phyloP scores from a whole-genome alignment of 1,140 invertebrate species.

The Microplitis demolitor region DNA sequence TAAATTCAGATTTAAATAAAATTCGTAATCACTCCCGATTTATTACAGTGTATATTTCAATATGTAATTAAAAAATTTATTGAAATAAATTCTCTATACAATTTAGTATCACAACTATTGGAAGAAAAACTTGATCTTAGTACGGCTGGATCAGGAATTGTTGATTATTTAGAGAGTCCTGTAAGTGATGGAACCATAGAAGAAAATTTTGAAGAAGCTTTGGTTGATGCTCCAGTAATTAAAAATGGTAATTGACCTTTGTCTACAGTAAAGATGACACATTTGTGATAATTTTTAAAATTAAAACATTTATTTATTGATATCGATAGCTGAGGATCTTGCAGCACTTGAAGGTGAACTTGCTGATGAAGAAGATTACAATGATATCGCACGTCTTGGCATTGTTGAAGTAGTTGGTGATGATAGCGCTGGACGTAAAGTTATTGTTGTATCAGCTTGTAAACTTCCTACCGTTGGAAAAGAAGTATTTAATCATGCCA shows the following conservation, averaged over 20 bases:
- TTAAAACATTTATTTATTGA: conserved; percentile 32
- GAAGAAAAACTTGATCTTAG: conserved; percentile 65
- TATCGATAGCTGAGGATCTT: conserved; percentile 52
- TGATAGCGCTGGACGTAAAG: conserved; percentile 87
- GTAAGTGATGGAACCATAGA: conserved; percentile 87
- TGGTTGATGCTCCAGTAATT: conserved; percentile 70
- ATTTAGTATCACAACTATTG: conserved; percentile 53
- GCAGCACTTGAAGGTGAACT: conserved; percentile 58
- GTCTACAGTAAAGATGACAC: conserved; percentile 33
- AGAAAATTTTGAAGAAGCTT: conserved; percentile 91
- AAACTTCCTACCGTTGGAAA: conserved; percentile 83
- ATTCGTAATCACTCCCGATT: too few species aligned
- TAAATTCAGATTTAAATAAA: too few species aligned
- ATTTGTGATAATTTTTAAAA: not conserved
- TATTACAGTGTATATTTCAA: not conserved
- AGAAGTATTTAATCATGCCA: conserved; percentile 78
- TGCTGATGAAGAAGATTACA: conserved; percentile 67
- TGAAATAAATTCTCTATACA: not conserved
- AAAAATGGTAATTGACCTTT: conserved; percentile 59
- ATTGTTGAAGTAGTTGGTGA: conserved; percentile 92
- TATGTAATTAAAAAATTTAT: not conserved
- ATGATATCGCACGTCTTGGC: conserved; percentile 80
- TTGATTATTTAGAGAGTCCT: conserved; percentile 75
- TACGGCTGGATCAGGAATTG: conserved; percentile 51
- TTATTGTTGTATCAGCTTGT: conserved; percentile 94